Conservation (phyloP, 2,797 vertebrate genomes). For the Podargus strigoides region DNA sequence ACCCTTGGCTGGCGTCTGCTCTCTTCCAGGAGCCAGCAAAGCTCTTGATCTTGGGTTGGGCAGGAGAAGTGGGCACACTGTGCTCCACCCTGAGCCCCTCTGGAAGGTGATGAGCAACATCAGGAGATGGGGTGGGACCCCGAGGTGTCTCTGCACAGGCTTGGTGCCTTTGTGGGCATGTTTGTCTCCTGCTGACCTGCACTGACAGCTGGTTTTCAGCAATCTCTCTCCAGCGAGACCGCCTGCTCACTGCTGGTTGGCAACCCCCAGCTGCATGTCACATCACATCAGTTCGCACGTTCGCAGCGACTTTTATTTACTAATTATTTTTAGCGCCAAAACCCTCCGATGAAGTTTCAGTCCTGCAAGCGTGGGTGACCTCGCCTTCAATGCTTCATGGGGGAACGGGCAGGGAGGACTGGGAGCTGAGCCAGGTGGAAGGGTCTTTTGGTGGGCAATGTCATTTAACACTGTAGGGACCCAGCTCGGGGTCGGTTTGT, state of each 20-base stretch:
- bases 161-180: neutral
- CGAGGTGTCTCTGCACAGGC: neutral
- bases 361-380: neutral
- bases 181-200: neutral
- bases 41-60: neutral
- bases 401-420: accelerated
- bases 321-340: neutral
- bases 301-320: neutral
- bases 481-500: accelerated
- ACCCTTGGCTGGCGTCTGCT: neutral
- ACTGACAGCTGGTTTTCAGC: slow-evolving; percentile 21
- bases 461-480: accelerated
- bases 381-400: accelerated
- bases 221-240: neutral
- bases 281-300: neutral
- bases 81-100: neutral
- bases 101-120: accelerated
- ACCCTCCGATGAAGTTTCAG: neutral
- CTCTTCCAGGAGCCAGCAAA: neutral
- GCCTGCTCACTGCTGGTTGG: neutral
- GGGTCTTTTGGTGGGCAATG: neutral
- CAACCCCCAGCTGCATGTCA: slow-evolving; percentile 45
- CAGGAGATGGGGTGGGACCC: neutral
- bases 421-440: neutral
- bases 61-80: neutral